phyloP scores from a whole-genome alignment of 2,797 vertebrate genomes.

The Limosa lapponica region DNA sequence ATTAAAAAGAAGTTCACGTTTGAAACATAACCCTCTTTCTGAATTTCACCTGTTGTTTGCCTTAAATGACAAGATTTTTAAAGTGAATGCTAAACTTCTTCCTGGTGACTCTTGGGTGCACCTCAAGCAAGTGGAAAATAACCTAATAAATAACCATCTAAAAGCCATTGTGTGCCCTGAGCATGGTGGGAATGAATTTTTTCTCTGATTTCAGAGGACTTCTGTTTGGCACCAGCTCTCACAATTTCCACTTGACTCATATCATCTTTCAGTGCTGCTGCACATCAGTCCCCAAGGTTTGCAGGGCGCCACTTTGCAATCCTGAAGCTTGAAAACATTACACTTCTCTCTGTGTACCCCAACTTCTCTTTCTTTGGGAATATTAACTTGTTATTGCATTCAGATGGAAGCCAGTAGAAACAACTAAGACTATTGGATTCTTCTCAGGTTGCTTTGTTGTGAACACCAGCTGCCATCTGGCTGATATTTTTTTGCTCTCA shows the following conservation, averaged over 20 bases:
- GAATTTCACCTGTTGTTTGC: not conserved
- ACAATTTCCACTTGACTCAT: not conserved
- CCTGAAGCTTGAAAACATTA: not conserved
- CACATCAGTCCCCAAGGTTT: not conserved
- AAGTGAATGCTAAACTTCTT: not conserved
- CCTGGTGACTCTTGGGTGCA: not conserved
- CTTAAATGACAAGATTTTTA: not conserved
- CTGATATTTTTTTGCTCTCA: not conserved
- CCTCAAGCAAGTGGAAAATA: not conserved
- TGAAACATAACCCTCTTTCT: not conserved
- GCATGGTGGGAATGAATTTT: not conserved
- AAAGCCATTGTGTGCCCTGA: not conserved
- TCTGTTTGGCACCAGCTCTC: not conserved
- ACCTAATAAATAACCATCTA: not conserved
- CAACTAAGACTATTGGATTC: not conserved
- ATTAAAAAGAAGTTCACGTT: constrained; percentile 9
- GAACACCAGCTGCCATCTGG: not conserved
- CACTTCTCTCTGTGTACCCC: not conserved
- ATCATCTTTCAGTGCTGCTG: not conserved
- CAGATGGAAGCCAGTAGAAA: not conserved
- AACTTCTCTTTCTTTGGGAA: not conserved
- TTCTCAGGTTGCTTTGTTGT: not conserved
- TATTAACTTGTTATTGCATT: not conserved
- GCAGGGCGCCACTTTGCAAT: not conserved
- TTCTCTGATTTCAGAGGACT: not conserved